These are phyloP conservation scores for Holothuria scabra DNA, from an alignment of 53 echinoderm and acorn worm species.

Conservation along the genomic window DNA sequence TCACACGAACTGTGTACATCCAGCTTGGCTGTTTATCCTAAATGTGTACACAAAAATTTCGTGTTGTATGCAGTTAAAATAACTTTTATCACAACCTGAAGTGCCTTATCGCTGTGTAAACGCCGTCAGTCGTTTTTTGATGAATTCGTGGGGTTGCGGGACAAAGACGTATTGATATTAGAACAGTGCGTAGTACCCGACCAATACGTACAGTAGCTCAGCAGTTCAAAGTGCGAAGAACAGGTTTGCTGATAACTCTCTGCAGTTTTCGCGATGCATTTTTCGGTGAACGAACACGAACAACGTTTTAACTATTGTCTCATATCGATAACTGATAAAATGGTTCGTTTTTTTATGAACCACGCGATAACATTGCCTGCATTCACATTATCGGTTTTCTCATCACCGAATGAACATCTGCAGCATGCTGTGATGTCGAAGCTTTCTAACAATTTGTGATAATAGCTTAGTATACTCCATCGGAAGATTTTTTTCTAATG, in stretches of 20 bases:
- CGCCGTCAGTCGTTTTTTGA: constrained; percentile 38
- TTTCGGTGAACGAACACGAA: no score
- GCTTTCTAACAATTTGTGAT: no score
- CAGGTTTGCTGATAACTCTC: background rate
- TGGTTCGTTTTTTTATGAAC: no score
- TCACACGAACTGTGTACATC: constrained; percentile 46
- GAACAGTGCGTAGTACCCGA: background rate
- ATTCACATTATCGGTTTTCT: no score
- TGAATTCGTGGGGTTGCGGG: constrained; percentile 33
- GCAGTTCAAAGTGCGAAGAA: constrained; percentile 37
- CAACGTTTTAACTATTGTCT: no score
- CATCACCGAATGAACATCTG: no score
- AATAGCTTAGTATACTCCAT: no score
- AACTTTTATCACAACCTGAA: constrained; percentile 41
- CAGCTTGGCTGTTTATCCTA: background rate
- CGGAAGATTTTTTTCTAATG: no score
- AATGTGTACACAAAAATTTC: constrained; percentile 47
- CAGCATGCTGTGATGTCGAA: no score
- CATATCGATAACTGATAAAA: no score
- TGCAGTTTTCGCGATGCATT: no score
- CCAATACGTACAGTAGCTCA: constrained; percentile 24
- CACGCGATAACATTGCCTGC: no score
- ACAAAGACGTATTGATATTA: constrained; percentile 33
- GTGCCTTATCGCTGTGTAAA: constrained; percentile 47
- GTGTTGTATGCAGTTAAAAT: constrained; percentile 14